A percentile compares a stretch with the other conserved stretches of the same genome.
phyloP scores from a whole-genome alignment of 2,113 vertebrate genomes.

The Syngnathoides biaculeatus region DNA sequence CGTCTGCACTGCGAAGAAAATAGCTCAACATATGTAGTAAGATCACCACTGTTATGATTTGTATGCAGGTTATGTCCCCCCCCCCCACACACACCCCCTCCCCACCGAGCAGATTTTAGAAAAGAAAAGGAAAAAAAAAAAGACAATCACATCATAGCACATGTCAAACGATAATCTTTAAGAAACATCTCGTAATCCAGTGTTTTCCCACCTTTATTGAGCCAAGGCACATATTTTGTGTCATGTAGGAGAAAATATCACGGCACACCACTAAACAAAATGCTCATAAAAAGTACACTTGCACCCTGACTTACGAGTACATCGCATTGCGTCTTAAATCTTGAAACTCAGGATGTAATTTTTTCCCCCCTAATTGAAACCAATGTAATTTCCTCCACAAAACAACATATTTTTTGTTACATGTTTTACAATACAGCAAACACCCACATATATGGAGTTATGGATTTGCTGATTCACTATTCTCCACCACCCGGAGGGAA shows the following conservation, averaged over 20 bases:
- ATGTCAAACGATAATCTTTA: neutral
- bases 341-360: too few relatives aligned
- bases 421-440: too few relatives aligned
- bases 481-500: neutral
- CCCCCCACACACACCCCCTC: too few relatives aligned
- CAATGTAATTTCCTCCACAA: too few relatives aligned
- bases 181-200: neutral
- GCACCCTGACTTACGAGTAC: too few relatives aligned
- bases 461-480: neutral
- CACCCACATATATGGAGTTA: too few relatives aligned
- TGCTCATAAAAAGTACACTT: neutral
- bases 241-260: neutral
- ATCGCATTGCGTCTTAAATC: too few relatives aligned
- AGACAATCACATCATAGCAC: neutral
- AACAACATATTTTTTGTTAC: too few relatives aligned
- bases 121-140: neutral
- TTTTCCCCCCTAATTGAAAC: too few relatives aligned
- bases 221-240: neutral
- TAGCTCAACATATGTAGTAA: constrained; percentile 25
- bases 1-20: constrained; percentile 40
- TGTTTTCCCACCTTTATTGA: neutral
- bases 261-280: neutral
- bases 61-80: neutral
- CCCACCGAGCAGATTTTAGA: neutral
- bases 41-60: neutral